phyloP scores from a whole-genome alignment of 2,888 invertebrate species.

The Cryptosula pallasiana region DNA sequence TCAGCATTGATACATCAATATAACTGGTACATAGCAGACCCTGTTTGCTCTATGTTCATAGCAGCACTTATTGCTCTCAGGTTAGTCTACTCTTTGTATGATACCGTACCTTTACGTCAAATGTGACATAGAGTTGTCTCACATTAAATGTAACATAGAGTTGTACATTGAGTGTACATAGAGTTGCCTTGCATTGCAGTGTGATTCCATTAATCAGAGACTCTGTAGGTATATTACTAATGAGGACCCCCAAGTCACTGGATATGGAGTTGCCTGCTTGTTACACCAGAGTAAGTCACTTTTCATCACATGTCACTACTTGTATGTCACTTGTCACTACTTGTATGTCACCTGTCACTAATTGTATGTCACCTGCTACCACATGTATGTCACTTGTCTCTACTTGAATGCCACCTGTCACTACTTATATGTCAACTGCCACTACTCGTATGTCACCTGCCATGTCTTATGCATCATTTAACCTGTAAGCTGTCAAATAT shows the following conservation, averaged over 20 bases:
- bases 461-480: not conserved
- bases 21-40: slow-evolving; percentile 98
- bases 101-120: not conserved
- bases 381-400: no score
- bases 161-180: not conserved
- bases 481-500: not conserved
- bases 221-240: slow-evolving; percentile 85
- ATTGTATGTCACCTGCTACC: no score
- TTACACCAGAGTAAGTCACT: slow-evolving; percentile 64
- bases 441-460: no score
- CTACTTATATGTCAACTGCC: no score
- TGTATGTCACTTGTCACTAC: no score
- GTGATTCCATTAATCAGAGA: slow-evolving; percentile 60
- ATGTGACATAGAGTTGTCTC: not conserved
- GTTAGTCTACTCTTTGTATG: slow-evolving; percentile 55
- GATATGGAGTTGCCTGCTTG: slow-evolving; percentile 80
- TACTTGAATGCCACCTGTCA: no score
- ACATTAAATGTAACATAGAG: not conserved
- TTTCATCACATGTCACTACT: no score
- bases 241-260: slow-evolving; percentile 77
- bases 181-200: slow-evolving; percentile 34
- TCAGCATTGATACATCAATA: slow-evolving; percentile 88
- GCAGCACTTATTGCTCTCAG: slow-evolving; percentile 82
- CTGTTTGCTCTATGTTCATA: slow-evolving; percentile 95
- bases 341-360: no score